Conservation (phyloP, 2,113 vertebrate species). For the Ibidorhyncha struthersii region DNA sequence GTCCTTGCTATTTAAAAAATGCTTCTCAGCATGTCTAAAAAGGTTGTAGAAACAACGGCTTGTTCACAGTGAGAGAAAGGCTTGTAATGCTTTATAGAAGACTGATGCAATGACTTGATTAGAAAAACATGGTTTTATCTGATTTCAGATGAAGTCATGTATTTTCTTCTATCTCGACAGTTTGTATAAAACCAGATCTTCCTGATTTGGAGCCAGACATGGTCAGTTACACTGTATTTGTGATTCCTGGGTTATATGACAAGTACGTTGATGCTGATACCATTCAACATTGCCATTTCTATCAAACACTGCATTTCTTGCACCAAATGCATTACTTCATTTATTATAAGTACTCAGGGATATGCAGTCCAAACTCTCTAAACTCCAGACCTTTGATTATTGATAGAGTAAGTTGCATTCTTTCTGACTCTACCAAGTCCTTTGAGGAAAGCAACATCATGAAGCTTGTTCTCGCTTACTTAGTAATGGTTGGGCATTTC, state of each 20-base stretch:
- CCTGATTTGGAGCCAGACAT: not conserved
- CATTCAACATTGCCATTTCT: not conserved
- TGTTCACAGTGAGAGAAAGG: not conserved
- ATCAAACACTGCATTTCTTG: not conserved
- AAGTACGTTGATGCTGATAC: not conserved
- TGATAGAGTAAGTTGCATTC: not conserved
- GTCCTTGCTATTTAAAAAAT: slow-evolving; percentile 72
- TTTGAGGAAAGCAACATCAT: not conserved
- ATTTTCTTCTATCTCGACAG: not conserved
- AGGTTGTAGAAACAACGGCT: slow-evolving; percentile 54
- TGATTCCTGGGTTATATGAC: not conserved
- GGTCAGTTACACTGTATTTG: not conserved
- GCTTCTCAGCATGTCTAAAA: slow-evolving; percentile 64
- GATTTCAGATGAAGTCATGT: not conserved
- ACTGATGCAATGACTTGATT: not conserved
- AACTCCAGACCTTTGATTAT: not conserved
- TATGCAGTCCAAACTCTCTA: not conserved
- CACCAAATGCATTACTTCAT: not conserved
- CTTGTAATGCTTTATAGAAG: slow-evolving; percentile 25
- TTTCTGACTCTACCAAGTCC: not conserved
- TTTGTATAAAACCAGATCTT: slow-evolving; percentile 2
- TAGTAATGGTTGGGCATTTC: not conserved
- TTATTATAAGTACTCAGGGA: not conserved
- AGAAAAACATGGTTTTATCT: not conserved
- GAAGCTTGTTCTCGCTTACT: not conserved